Evolutionary conservation across 2,797 vertebrate genomes (phyloP), one percentile per base, ranked within the genome.

Genomic region (Melanotaenia nigrans): DNA sequence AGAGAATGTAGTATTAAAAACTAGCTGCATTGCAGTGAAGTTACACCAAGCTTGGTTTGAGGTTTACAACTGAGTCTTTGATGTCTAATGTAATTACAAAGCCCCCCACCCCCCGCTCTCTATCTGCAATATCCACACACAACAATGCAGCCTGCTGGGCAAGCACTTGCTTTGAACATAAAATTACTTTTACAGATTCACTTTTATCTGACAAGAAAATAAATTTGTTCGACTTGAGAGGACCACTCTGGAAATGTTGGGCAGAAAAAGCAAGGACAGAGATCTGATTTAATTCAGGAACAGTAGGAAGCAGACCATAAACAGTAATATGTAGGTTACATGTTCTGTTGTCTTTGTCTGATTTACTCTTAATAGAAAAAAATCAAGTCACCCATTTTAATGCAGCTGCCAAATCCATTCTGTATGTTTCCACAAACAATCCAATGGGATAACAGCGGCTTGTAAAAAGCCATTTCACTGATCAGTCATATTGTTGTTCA

Each of bases 181-280:
- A 80, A 90, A 93, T 87, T 76, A 83, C 85, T 93, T 93, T 89
- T 69, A 68, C 90, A 91, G 87, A 89, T 84, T 75, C 63, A 70
- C 73, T 88, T 92, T 92, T 83, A 87, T 89, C 86, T 91, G 87
- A 86, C 85, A 88, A 83, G 79, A 78, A 67, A 54, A 60, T 33
- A 86, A 77, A 91, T 89, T 30, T 71, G 85, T 68, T 88, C 57
- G 59, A 81, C 79, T 85, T 83, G 30, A 3, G 61, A 74, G 85
- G 5, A 60, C 57, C 68, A 45, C 49, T 68, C 32, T 57, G 68
- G 81, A 83, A 72, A 86, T 72, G 57, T 71, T 61, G 66, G 20
- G 49, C 49, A 51, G 8, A 58, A 40, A 56, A 57, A 49, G 54
- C 36, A 59, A 65, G 61, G 42, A 68, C 35, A n/a, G 55, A 74